Evolutionary conservation across 2,113 vertebrate species (phyloP).

Genomic region (Chlorodrepanis virens): DNA sequence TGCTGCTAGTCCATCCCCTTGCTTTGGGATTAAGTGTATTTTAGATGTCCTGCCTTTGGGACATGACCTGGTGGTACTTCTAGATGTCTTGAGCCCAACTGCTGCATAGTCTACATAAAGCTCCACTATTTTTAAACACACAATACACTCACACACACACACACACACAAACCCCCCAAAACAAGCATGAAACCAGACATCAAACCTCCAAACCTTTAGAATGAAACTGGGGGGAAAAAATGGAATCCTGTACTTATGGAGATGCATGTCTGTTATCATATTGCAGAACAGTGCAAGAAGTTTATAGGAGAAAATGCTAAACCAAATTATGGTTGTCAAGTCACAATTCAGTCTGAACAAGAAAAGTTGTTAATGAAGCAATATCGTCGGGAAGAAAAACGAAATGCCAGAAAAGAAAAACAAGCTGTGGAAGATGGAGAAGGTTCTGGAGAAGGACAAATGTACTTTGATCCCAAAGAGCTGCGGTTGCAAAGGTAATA

Average conservation of each 20-base stretch:
- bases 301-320: conserved; percentile 78
- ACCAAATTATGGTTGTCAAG: conserved; percentile 91
- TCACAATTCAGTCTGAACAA: conserved; percentile 95
- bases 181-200: neutral
- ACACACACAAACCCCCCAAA: accelerated
- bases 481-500: conserved; percentile 88
- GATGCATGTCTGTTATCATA: neutral
- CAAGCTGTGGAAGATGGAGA: conserved; percentile 84
- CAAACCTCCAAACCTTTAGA: neutral
- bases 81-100: neutral
- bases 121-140: neutral
- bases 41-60: neutral
- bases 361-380: conserved; percentile 92
- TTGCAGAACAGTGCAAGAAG: conserved; percentile 76
- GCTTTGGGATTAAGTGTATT: neutral
- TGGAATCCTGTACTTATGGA: neutral
- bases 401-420: conserved; percentile 85
- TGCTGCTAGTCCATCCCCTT: neutral
- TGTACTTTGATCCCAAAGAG: conserved; percentile 89
- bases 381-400: conserved; percentile 90
- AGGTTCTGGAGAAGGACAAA: conserved; percentile 70
- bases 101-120: neutral
- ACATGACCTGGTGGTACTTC: neutral
- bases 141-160: accelerated
- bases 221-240: neutral